Evolutionary conservation across 2,888 invertebrate species (phyloP).

Genomic region (Standfussiana lucernea): DNA sequence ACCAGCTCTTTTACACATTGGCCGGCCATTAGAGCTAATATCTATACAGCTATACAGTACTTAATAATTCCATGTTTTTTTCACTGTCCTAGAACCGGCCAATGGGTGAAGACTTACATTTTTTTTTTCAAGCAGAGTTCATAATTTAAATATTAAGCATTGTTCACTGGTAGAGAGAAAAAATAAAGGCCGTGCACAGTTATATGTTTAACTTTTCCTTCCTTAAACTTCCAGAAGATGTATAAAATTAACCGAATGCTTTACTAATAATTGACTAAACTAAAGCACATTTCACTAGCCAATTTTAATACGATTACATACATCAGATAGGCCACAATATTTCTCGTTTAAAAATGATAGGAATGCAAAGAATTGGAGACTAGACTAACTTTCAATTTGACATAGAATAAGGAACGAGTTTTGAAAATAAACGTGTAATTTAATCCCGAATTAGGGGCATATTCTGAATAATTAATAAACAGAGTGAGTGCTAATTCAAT

Average conservation of each 20-base stretch:
- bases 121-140: not conserved
- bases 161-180: not conserved
- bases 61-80: not conserved
- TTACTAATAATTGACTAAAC: constrained; percentile 30
- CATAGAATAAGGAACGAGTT: constrained; percentile 13
- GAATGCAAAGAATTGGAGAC: constrained; percentile 57
- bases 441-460: not conserved
- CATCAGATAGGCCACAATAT: constrained; percentile 57
- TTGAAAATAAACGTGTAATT: not conserved
- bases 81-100: not conserved
- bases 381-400: constrained; percentile 39
- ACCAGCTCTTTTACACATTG: constrained; percentile 21
- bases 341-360: constrained; percentile 27
- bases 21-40: constrained; percentile 2
- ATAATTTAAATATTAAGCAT: not conserved
- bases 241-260: constrained; percentile 16
- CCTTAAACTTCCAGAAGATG: not conserved
- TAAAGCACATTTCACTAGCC: constrained; percentile 65
- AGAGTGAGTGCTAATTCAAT: not conserved
- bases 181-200: not conserved
- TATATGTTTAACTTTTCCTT: not conserved
- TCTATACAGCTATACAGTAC: not conserved
- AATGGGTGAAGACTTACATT: not conserved
- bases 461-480: not conserved
- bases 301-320: constrained; percentile 55